A percentile compares a stretch with the other conserved stretches of the same genome.
Evolutionary conservation across 1,140 invertebrate species (phyloP).

Genomic region (Aphis gossypii): DNA sequence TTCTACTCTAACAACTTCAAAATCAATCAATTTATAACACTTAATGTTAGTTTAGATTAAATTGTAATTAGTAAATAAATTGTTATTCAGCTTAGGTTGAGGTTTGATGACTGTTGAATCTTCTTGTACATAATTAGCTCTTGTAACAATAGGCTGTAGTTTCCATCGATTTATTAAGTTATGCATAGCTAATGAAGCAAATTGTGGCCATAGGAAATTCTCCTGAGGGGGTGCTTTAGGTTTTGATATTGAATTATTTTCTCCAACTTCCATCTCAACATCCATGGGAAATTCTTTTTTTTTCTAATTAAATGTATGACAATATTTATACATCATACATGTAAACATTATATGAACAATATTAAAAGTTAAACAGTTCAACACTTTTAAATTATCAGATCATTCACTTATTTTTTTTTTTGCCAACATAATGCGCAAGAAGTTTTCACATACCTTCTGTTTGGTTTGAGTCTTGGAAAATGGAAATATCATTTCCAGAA

Average conservation of each 20-base stretch:
- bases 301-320: constrained; percentile 24
- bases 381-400: neutral
- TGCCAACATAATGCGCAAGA: constrained; percentile 34
- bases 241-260: neutral
- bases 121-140: neutral
- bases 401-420: constrained; percentile 43
- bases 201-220: constrained; percentile 49
- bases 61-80: neutral
- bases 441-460: constrained; percentile 52
- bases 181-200: constrained; percentile 53
- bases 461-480: constrained; percentile 34
- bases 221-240: constrained; percentile 29
- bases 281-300: neutral
- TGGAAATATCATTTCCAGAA: neutral
- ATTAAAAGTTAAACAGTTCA: neutral
- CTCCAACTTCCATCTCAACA: neutral
- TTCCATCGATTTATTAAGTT: constrained; percentile 48
- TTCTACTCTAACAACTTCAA: neutral
- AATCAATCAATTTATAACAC: neutral
- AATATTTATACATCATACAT: neutral
- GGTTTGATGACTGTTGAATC: neutral
- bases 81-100: neutral
- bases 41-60: neutral
- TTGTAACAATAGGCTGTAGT: neutral
- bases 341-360: neutral